These are phyloP conservation scores for Trialeurodes vaporariorum DNA, from an alignment of 1,140 invertebrate genomes.

Conservation along the genomic window DNA sequence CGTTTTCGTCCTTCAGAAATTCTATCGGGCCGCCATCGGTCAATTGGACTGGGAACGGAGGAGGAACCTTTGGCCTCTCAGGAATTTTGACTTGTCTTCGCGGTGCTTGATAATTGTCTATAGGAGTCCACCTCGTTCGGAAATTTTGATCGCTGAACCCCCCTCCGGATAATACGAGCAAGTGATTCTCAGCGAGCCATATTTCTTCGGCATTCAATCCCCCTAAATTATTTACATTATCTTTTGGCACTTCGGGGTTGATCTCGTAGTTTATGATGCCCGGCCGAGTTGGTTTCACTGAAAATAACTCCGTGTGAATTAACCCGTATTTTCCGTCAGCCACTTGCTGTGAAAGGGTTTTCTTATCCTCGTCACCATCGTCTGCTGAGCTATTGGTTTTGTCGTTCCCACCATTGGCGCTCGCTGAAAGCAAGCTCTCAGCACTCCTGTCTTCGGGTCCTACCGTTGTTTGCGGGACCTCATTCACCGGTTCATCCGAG, in stretches of 20 bases:
- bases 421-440: conserved; percentile 2
- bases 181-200: conserved; percentile 77
- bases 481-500: too few relatives aligned
- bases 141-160: conserved; percentile 34
- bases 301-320: conserved; percentile 71
- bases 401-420: conserved; percentile 9
- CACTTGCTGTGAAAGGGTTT: conserved; percentile 71
- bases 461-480: too few relatives aligned
- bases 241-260: conserved; percentile 63
- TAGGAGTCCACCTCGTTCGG: conserved; percentile 51
- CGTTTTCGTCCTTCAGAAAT: conserved; percentile 44
- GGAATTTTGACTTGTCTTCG: conserved; percentile 66
- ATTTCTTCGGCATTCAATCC: conserved; percentile 73
- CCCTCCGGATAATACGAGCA: conserved; percentile 70
- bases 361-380: conserved; percentile 59
- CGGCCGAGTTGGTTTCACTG: conserved; percentile 49
- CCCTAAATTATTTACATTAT: conserved; percentile 63
- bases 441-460: too few relatives aligned
- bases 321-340: conserved; percentile 79
- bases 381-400: conserved; percentile 10
- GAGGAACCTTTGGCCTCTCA: conserved; percentile 58
- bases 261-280: conserved; percentile 66
- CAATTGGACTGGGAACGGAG: conserved; percentile 78
- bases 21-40: conserved; percentile 62
- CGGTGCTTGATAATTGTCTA: conserved; percentile 70